Evolutionary conservation across 1,140 invertebrate species (phyloP).

Genomic region (Drosophila ogumai): DNA sequence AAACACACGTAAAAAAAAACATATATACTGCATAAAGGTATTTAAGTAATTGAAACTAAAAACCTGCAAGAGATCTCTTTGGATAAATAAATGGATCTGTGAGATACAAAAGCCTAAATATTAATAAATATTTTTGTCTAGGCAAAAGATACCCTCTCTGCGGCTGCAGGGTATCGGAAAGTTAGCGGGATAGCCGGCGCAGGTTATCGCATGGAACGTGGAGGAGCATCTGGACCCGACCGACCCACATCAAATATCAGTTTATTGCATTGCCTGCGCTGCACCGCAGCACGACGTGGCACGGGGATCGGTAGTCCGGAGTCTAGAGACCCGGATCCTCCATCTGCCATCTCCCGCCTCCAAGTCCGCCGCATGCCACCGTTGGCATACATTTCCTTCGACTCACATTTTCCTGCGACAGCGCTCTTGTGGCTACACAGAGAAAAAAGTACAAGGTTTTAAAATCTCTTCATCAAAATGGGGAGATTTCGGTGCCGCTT

Average conservation of each 20-base stretch:
- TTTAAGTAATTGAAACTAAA: not conserved
- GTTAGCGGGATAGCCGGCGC: conserved; percentile 1
- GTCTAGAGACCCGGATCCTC: conserved; percentile 3
- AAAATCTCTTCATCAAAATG: not conserved
- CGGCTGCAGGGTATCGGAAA: not conserved
- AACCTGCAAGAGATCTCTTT: not conserved
- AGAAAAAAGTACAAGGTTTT: not conserved
- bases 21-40: not conserved
- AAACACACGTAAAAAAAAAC: not conserved
- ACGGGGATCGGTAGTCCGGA: not conserved
- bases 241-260: conserved; percentile 77
- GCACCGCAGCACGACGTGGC: conserved; percentile 37
- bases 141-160: not conserved
- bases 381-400: conserved; percentile 44
- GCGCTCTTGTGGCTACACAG: conserved; percentile 1
- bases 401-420: conserved; percentile 13
- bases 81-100: not conserved
- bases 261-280: conserved; percentile 67
- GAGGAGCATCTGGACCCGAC: conserved; percentile 39
- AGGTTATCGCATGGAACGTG: conserved; percentile 19
- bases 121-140: not conserved
- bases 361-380: conserved; percentile 30
- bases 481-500: too few relatives aligned
- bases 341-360: conserved; percentile 15
- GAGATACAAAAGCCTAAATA: not conserved